Conservation (phyloP, 1,140 invertebrate genomes). For the Tetramorium simillimum region DNA sequence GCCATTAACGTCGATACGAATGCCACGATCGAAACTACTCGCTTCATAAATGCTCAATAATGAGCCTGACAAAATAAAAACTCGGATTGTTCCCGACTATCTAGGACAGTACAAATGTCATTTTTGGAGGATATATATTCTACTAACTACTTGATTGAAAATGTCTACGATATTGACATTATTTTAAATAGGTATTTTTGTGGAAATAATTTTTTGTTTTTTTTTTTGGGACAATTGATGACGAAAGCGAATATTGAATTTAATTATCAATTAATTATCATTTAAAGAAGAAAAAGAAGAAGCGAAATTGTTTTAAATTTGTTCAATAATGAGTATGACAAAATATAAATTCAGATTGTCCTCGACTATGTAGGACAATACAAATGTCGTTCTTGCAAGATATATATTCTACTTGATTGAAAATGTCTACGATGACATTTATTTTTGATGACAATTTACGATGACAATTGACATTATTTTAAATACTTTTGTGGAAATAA, state of each 20-base stretch:
- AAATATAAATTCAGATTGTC: background rate
- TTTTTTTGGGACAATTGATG: background rate
- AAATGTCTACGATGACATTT: too few relatives aligned
- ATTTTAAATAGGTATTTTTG: background rate
- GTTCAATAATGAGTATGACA: background rate
- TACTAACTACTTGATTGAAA: background rate
- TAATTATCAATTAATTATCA: background rate
- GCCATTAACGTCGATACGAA: conserved; percentile 46
- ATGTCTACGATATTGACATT: background rate
- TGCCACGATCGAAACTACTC: background rate
- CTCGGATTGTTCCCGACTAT: background rate
- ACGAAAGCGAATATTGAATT: background rate
- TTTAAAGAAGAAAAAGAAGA: too few relatives aligned
- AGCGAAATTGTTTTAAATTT: background rate
- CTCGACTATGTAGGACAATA: background rate
- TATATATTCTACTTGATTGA: background rate
- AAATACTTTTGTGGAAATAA: background rate
- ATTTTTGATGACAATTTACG: too few relatives aligned
- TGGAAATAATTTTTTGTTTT: background rate
- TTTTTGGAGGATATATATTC: background rate
- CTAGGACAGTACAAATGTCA: background rate
- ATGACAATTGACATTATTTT: background rate
- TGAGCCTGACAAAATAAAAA: background rate
- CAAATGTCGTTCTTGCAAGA: background rate
- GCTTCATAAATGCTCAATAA: conserved; percentile 20